Evolutionary conservation across 2,888 invertebrate species (phyloP), one percentile per base, ranked within the genome.

Genomic region (Alloscopus bannaensis): DNA sequence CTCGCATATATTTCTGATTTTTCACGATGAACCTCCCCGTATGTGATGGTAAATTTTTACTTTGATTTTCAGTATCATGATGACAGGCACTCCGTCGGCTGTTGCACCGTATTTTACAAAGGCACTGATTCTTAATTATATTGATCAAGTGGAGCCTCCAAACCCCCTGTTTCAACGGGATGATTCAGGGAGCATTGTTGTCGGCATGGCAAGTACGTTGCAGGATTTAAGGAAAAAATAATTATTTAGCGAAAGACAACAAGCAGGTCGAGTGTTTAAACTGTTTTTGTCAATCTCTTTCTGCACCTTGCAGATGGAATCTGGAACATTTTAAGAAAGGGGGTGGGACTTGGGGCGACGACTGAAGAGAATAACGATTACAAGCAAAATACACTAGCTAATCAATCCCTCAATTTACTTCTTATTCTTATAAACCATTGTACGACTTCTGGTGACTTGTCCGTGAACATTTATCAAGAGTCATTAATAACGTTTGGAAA

Each of bases 401-500:
- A 95, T 89, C 96, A 98, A 89, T 96, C 97, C 84, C 91, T 97
- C 79, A 90, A 98, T 26, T 90, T 99, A 60, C 90, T 98, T 29
- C 90, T 99, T 77, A 93, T 97, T 52, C 89, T 99, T 80, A 93
- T 95, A 13, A 98, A 98, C 90, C 97, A 98, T 88, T 97, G 95
- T 88, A 94, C 94, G 50, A 87, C 87, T 82, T 70, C 77, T n/a
- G 72, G 77, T 2, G 86, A 85, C n/a, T 91, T 92, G 18, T 89
- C 89, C 0, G 90, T 91, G 16, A 99, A 99, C 88, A 92, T 96
- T 42, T 99, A 97, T 88, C 91, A 98, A 82, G 91, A 93, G 76
- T 95, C 96, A 28, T 89, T 99, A 57, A 92, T 96, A 84, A 91
- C 92, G 36, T 97, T 96, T 88, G 92, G 93, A 73, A 95, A 97